Evolutionary conservation across 2,797 vertebrate species (phyloP).

Genomic region (Telmatherina bonti): DNA sequence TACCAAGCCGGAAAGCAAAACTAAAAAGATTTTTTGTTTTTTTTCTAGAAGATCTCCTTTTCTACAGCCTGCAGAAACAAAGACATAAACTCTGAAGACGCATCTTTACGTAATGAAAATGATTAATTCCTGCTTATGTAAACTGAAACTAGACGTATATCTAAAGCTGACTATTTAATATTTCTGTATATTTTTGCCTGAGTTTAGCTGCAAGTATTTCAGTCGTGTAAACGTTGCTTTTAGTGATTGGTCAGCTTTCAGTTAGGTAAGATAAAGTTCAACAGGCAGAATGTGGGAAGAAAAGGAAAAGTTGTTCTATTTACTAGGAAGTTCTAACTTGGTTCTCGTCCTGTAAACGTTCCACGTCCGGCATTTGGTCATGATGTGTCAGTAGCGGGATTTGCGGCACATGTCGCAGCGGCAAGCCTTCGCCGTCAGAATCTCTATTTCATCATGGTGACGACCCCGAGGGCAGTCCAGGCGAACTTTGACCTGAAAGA

Average conservation of each 20-base stretch:
- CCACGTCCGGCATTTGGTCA: background rate
- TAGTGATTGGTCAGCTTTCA: background rate
- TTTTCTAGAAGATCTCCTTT: no score
- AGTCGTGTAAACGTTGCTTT: background rate
- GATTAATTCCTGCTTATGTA: conserved; percentile 8
- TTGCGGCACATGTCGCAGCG: conserved; percentile 91
- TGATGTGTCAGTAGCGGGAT: conserved; percentile 84
- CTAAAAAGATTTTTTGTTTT: conserved; percentile 22
- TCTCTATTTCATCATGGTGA: conserved; percentile 85
- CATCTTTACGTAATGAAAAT: background rate
- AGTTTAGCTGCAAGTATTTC: background rate
- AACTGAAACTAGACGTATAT: background rate
- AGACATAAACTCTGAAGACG: background rate
- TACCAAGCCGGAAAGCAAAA: conserved; percentile 37
- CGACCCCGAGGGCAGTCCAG: conserved; percentile 83
- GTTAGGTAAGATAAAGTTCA: conserved; percentile 13
- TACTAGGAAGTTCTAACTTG: background rate
- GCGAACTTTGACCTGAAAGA: conserved; percentile 87
- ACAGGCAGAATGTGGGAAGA: conserved; percentile 10
- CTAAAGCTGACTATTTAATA: background rate
- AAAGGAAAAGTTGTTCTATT: conserved; percentile 5
- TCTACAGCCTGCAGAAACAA: conserved; percentile 1
- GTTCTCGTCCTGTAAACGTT: conserved; percentile 4
- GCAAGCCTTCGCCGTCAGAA: conserved; percentile 88
- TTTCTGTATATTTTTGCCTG: background rate